Percentiles rank a stretch among this genome's conserved stretches.
Evolutionary conservation across 1,140 invertebrate species (phyloP).

Genomic region (Drosophila carrolli): DNA sequence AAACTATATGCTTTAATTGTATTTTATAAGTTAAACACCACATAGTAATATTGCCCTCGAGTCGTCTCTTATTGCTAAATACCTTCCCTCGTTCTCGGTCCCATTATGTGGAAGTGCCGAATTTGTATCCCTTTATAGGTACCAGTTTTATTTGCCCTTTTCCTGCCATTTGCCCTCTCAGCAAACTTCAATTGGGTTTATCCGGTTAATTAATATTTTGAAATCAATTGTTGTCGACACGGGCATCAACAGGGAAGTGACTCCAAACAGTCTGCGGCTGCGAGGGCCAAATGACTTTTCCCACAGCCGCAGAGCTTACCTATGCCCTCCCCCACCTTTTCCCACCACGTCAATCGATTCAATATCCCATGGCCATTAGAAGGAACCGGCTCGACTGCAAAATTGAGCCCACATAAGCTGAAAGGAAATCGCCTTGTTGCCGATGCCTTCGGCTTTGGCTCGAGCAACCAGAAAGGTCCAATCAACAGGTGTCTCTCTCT

Average conservation of each 20-base stretch:
- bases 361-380: slow-evolving; percentile 62
- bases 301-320: slow-evolving; percentile 4
- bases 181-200: slow-evolving; percentile 38
- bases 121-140: slow-evolving; percentile 1
- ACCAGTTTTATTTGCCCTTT: slow-evolving; percentile 12
- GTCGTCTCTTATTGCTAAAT: background rate
- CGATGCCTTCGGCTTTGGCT: slow-evolving; percentile 35
- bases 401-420: slow-evolving; percentile 63
- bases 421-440: slow-evolving; percentile 52
- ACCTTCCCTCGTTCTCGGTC: background rate
- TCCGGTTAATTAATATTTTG: slow-evolving; percentile 50
- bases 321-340: background rate
- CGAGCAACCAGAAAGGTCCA: slow-evolving; percentile 46
- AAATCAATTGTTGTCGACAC: slow-evolving; percentile 50
- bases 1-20: no score
- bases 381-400: slow-evolving; percentile 49
- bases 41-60: no score
- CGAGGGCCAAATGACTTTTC: slow-evolving; percentile 35
- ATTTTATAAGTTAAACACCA: no score
- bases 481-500: slow-evolving; percentile 46
- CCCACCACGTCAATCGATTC: slow-evolving; percentile 27
- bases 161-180: slow-evolving; percentile 9
- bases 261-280: slow-evolving; percentile 12
- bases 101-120: background rate
- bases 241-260: slow-evolving; percentile 14